Conservation (phyloP, 2,113 vertebrate species). For the Elaphurus davidianus region DNA sequence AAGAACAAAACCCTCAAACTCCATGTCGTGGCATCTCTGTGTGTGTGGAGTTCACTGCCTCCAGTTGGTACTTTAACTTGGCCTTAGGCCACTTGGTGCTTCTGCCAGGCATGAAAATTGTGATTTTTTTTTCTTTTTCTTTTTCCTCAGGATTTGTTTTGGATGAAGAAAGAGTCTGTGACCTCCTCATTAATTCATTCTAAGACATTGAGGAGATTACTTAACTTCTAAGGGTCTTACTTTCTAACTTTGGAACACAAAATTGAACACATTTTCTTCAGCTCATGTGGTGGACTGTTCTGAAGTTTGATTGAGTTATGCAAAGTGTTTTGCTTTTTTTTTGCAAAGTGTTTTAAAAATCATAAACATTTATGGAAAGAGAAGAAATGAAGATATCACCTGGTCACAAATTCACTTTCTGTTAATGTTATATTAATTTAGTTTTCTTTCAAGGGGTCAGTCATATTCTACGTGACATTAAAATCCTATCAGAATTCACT, state of each 20-base stretch:
- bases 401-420: not conserved
- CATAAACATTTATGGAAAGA: not conserved
- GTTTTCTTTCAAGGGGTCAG: not conserved
- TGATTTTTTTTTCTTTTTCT: not conserved
- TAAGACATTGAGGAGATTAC: not conserved
- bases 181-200: not conserved
- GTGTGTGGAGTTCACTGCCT: not conserved
- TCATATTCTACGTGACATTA: not conserved
- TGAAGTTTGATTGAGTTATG: not conserved
- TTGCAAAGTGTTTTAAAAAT: not conserved
- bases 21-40: not conserved
- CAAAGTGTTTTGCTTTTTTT: not conserved
- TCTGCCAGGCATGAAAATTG: not conserved
- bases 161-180: not conserved
- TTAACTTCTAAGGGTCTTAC: constrained; percentile 17
- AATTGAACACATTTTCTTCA: not conserved
- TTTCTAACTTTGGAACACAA: not conserved
- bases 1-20: not conserved
- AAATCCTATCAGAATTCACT: not conserved
- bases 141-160: not conserved
- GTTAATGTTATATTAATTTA: not conserved
- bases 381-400: not conserved
- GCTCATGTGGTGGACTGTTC: not conserved
- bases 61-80: not conserved
- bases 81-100: not conserved